phyloP scores from a whole-genome alignment of 1,140 invertebrate genomes.

The Diachasmimorpha longicaudata region DNA sequence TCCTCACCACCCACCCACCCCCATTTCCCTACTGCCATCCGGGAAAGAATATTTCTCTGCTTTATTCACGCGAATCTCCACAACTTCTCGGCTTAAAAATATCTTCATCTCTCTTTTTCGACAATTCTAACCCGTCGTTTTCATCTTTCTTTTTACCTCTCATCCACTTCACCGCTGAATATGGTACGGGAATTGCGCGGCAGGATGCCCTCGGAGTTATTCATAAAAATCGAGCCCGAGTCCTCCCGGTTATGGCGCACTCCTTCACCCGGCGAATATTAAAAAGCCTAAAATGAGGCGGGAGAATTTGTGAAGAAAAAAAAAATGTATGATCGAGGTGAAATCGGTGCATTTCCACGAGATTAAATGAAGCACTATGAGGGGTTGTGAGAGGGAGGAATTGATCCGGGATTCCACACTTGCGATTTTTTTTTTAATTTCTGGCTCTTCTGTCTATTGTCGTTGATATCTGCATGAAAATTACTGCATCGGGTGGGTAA shows the following conservation, averaged over 20 bases:
- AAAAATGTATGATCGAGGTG: not conserved
- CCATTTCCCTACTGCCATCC: too few species aligned
- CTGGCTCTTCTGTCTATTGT: not conserved
- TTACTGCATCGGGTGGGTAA: too few species aligned
- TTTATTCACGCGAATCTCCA: not conserved
- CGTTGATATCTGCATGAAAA: too few species aligned
- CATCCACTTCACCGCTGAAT: not conserved
- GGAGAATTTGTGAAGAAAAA: conserved; percentile 1
- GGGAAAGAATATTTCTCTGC: not conserved
- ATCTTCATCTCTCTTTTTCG: not conserved
- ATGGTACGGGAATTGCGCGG: not conserved
- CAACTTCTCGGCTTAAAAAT: not conserved
- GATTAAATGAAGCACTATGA: not conserved
- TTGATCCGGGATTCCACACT: not conserved
- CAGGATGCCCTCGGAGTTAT: conserved; percentile 3
- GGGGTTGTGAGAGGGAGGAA: not conserved
- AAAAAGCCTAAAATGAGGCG: conserved; percentile 20
- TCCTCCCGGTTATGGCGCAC: not conserved
- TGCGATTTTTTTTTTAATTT: not conserved
- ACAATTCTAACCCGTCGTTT: not conserved
- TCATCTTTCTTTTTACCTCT: not conserved
- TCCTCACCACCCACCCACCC: not conserved
- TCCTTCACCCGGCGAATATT: conserved; percentile 11
- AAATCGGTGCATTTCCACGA: not conserved
- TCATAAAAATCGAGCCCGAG: conserved; percentile 18